Percentiles rank a stretch among this genome's conserved stretches.
Evolutionary conservation across 2,113 vertebrate species (phyloP).

Genomic region (Atrichornis clamosus): DNA sequence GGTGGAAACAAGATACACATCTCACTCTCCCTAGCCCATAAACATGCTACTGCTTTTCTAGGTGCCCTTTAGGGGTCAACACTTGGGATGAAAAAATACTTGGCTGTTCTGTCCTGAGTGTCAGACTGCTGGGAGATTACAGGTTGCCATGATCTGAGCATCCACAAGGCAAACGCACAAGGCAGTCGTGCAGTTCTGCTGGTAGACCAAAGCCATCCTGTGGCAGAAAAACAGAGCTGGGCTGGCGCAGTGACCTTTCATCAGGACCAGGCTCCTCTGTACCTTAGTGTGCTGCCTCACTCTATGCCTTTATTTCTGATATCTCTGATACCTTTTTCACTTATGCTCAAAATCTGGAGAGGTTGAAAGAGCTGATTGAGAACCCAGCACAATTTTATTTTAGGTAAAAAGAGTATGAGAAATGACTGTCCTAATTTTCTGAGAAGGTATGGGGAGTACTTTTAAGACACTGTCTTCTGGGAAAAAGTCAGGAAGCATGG

Average conservation of each 20-base stretch:
- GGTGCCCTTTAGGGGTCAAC: slow-evolving; percentile 23
- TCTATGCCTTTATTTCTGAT: background rate
- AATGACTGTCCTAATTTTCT: background rate
- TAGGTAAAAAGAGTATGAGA: background rate
- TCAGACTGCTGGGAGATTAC: slow-evolving; percentile 19
- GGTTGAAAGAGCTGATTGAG: background rate
- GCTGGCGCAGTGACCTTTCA: background rate
- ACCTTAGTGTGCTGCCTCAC: background rate
- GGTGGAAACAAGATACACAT: slow-evolving; percentile 62
- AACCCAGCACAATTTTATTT: background rate
- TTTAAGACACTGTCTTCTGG: background rate
- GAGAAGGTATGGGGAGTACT: background rate
- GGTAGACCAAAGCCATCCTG: background rate
- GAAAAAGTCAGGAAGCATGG: background rate
- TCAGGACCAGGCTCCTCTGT: background rate
- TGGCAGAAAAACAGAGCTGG: background rate
- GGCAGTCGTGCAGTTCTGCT: background rate
- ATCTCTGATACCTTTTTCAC: background rate
- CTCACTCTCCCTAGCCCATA: slow-evolving; percentile 27
- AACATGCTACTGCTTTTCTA: background rate
- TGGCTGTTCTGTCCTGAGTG: slow-evolving; percentile 45
- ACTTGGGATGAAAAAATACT: slow-evolving; percentile 20
- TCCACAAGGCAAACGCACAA: background rate
- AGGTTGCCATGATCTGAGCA: slow-evolving; percentile 40
- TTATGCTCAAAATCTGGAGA: background rate